phyloP scores from a whole-genome alignment of 2,113 vertebrate genomes.

The Salminus brasiliensis region DNA sequence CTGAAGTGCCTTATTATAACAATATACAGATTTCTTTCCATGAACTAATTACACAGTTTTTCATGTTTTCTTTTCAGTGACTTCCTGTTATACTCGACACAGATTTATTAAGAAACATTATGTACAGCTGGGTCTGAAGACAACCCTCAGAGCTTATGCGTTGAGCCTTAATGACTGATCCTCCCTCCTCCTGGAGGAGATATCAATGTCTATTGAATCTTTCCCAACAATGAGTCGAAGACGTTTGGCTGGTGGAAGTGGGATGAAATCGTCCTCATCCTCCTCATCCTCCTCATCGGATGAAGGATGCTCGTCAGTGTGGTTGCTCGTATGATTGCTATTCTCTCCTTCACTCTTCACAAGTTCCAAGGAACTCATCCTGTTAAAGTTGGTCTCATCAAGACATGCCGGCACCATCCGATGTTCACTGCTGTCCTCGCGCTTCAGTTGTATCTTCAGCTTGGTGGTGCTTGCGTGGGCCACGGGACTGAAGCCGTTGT shows the following conservation, averaged over 20 bases:
- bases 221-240: slow-evolving; percentile 96
- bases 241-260: slow-evolving; percentile 96
- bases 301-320: slow-evolving; percentile 82
- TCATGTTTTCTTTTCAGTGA: slow-evolving; percentile 17
- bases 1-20: slow-evolving; percentile 39
- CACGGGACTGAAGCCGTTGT: slow-evolving; percentile 85
- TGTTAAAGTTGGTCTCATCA: slow-evolving; percentile 78
- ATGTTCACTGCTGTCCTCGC: slow-evolving; percentile 81
- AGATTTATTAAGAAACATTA: slow-evolving; percentile 1
- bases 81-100: slow-evolving; percentile 3
- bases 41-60: background rate
- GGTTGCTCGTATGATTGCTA: slow-evolving; percentile 68
- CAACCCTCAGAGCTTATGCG: slow-evolving; percentile 77
- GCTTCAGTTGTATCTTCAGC: slow-evolving; percentile 93
- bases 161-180: slow-evolving; percentile 97
- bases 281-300: slow-evolving; percentile 74
- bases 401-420: slow-evolving; percentile 67
- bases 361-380: background rate
- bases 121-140: slow-evolving; percentile 6
- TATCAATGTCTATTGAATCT: slow-evolving; percentile 99
- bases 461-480: slow-evolving; percentile 87
- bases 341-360: background rate
- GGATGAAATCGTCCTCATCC: slow-evolving; percentile 94
- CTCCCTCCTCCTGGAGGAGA: slow-evolving; percentile 96
- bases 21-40: slow-evolving; percentile 25